Conservation (phyloP, 2,888 invertebrate species). For the Tridacna gigas region DNA sequence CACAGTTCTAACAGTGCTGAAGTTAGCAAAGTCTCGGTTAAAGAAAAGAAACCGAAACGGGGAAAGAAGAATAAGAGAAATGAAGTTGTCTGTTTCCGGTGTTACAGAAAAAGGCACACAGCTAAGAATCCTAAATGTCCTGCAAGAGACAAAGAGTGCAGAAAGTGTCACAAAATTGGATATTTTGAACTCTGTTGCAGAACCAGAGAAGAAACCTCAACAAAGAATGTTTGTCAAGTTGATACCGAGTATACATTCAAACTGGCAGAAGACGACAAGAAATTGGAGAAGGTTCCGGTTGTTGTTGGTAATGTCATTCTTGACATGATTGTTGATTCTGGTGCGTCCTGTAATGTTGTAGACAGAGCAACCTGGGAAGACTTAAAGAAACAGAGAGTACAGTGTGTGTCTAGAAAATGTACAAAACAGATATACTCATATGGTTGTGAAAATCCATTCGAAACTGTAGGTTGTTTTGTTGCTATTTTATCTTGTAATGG, state of each 20-base stretch:
- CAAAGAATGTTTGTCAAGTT: neutral
- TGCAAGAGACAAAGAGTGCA: slow-evolving; percentile 34
- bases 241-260: neutral
- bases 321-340: slow-evolving; percentile 35
- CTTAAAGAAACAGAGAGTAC: neutral
- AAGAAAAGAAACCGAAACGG: neutral
- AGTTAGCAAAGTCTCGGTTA: neutral
- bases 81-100: slow-evolving; percentile 27
- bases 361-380: neutral
- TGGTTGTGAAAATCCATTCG: slow-evolving; percentile 24
- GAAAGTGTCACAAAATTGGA: slow-evolving; percentile 29
- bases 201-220: slow-evolving; percentile 11
- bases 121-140: slow-evolving; percentile 20
- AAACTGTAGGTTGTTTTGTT: slow-evolving; percentile 14
- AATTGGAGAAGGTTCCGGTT: neutral
- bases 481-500: neutral
- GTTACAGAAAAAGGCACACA: slow-evolving; percentile 30
- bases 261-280: no score
- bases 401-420: neutral
- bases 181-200: slow-evolving; percentile 38
- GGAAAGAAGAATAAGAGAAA: neutral
- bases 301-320: slow-evolving; percentile 1
- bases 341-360: slow-evolving; percentile 7
- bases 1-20: neutral
- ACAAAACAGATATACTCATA: slow-evolving; percentile 31